phyloP scores from a whole-genome alignment of 2,113 vertebrate species.

The Rhinopomastus cyanomelas region DNA sequence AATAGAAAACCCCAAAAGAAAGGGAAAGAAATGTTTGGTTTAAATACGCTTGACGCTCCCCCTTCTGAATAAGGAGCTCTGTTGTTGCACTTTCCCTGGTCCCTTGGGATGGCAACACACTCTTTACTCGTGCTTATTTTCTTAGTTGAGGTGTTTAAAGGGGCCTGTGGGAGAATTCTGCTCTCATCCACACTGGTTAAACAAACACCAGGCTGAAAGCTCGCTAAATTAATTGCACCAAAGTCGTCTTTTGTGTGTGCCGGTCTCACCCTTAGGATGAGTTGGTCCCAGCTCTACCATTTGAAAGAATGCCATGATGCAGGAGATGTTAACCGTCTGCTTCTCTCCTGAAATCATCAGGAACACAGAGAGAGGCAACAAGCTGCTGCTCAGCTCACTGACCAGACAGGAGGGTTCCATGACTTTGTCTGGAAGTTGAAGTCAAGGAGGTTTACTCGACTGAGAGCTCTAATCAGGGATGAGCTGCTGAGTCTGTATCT shows the following conservation, averaged over 20 bases:
- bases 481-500: neutral
- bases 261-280: neutral
- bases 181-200: conserved; percentile 8
- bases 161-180: neutral
- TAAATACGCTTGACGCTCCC: conserved; percentile 57
- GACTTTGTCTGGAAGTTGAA: neutral
- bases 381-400: neutral
- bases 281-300: neutral
- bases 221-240: conserved; percentile 22
- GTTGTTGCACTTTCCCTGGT: conserved; percentile 50
- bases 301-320: neutral
- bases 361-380: neutral
- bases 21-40: conserved; percentile 69
- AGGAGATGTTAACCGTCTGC: neutral
- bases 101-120: conserved; percentile 23
- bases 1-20: conserved; percentile 74
- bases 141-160: conserved; percentile 50
- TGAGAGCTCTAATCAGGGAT: neutral
- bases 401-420: neutral
- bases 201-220: conserved; percentile 18
- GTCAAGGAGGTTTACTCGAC: neutral
- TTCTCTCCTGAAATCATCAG: neutral
- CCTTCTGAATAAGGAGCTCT: conserved; percentile 43
- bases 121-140: conserved; percentile 52
- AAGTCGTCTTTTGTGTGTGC: neutral